Base-by-base conservation (phyloP, 2,888 invertebrate species). In the Gari tellinella region DNA sequence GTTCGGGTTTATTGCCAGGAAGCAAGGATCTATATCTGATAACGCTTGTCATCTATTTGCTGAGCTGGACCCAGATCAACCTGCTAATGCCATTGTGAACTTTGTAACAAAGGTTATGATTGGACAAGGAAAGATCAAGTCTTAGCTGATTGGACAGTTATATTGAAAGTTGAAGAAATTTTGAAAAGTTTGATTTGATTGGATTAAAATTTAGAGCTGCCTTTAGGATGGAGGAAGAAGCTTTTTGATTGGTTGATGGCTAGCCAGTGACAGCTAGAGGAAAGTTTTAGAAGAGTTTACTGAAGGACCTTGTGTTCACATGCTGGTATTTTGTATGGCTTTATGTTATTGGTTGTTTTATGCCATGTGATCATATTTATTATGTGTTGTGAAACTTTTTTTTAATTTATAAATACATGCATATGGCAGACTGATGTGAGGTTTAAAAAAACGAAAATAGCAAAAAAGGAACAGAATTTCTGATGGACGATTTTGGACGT, bases 21-120 rank as follows among this genome's bases (percentile, higher is more conserved):
- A 97, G 93, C 95, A 96, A 48, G 95, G 96, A 63, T 95, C 96
- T 84, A 94, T 94, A 82, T 94, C 95, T 53, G 98, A 99, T 93
- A 99, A 99, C 93, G 96, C 97, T 93, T 99, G 99, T 93, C 99
- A 99, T 94, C 94, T 99, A 81, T 99, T 99, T 93, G 98, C 98
- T 23, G 99, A 99, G 92, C 93, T 98, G 73, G 97, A 98, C 90
- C 95, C 97, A 0, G 97, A 97, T 89, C 95, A 95, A 84, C 98
- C 98, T n/a, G 98, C 98, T 25, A 95, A 96, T 45, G 98, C 98
- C 61, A 98, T 99, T 90, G 97, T 98, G 84, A 92, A 93, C 86
- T 93, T 93, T 89, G 92, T 93, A 73, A 92, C 93, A 69, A 93
- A 93, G 81, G 92, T 93, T 63, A 92, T 92, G 91, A 88, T 89